Evolutionary conservation across 2,888 invertebrate genomes (phyloP).

Genomic region (Pammene aurita): DNA sequence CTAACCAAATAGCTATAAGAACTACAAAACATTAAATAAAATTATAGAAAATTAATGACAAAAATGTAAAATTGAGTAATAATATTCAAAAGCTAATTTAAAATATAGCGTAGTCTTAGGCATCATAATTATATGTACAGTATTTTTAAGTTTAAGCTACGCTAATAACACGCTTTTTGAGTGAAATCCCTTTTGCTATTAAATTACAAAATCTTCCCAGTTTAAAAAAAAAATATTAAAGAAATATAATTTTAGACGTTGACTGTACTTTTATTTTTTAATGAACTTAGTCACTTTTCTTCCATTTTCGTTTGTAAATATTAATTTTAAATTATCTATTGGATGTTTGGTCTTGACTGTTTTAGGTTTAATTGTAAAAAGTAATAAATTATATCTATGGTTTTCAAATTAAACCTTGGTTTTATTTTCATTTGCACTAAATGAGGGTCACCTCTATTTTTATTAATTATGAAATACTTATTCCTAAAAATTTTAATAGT

Average conservation of each 20-base stretch:
- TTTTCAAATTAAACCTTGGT: slow-evolving; percentile 45
- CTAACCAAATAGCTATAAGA: slow-evolving; percentile 60
- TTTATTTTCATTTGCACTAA: slow-evolving; percentile 39
- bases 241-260: slow-evolving; percentile 1
- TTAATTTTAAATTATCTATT: slow-evolving; percentile 37
- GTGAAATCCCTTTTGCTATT: background rate
- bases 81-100: background rate
- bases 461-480: too few species aligned
- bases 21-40: slow-evolving; percentile 4
- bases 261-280: slow-evolving; percentile 22
- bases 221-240: background rate
- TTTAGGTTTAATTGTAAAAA: slow-evolving; percentile 48
- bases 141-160: slow-evolving; percentile 8
- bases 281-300: slow-evolving; percentile 43
- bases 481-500: too few species aligned
- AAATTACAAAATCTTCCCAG: background rate
- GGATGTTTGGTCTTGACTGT: slow-evolving; percentile 49
- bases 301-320: slow-evolving; percentile 44
- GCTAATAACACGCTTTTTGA: background rate
- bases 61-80: background rate
- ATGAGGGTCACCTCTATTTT: too few species aligned
- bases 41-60: slow-evolving; percentile 2
- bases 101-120: slow-evolving; percentile 5
- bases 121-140: slow-evolving; percentile 6
- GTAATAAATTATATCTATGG: slow-evolving; percentile 52